Percentiles rank a stretch among this genome's conserved stretches.
phyloP scores from a whole-genome alignment of 1,140 invertebrate genomes.

The Hycleus phaleratus region DNA sequence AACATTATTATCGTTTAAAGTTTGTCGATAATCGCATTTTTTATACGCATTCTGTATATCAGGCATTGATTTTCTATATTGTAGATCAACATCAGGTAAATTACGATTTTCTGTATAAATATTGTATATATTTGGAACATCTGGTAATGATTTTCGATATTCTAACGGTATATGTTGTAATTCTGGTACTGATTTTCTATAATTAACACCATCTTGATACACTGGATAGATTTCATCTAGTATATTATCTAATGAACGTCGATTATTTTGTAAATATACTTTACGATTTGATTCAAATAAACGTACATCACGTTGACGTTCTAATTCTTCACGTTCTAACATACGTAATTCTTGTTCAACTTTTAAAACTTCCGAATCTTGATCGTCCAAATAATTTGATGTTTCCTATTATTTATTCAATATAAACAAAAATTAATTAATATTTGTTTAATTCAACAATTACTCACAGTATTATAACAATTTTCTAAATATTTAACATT shows the following conservation, averaged over 20 bases:
- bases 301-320: constrained; percentile 62
- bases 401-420: constrained; percentile 13
- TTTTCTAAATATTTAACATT: constrained; percentile 3
- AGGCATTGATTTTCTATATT: constrained; percentile 31
- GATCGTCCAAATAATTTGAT: constrained; percentile 29
- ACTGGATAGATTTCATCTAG: constrained; percentile 33
- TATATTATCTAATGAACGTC: constrained; percentile 55
- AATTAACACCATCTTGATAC: constrained; percentile 40
- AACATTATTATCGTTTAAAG: constrained; percentile 5
- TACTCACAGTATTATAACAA: neutral
- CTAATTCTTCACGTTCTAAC: constrained; percentile 67
- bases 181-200: constrained; percentile 63
- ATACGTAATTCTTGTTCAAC: constrained; percentile 69
- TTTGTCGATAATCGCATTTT: constrained; percentile 10
- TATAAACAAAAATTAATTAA: no score
- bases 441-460: neutral
- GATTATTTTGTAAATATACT: constrained; percentile 44
- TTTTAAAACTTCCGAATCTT: constrained; percentile 58
- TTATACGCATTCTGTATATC: constrained; percentile 29
- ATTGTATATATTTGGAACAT: constrained; percentile 26
- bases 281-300: constrained; percentile 53
- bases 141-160: constrained; percentile 26
- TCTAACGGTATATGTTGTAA: constrained; percentile 34
- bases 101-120: constrained; percentile 8
- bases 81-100: constrained; percentile 16